Base-by-base conservation (phyloP, 2,113 vertebrate genomes). In the Atractosteus spatula region DNA sequence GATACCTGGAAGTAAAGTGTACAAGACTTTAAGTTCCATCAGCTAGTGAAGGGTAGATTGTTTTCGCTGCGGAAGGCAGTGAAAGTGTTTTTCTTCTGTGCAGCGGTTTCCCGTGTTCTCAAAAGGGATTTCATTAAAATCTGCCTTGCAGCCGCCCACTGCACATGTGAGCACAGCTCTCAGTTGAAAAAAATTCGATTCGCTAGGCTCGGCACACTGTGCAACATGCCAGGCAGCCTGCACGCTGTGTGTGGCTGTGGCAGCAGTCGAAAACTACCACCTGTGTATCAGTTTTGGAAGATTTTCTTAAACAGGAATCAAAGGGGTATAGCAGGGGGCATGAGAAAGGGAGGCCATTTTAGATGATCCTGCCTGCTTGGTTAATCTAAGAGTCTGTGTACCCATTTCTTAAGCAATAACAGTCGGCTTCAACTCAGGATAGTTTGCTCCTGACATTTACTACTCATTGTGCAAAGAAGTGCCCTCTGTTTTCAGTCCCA, bases 91-190 rank as follows among this genome's bases (percentile, higher is more conserved):
- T 41, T 6, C 54, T 62, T 16, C 45, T 29, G 8, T 47, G 68
- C 68, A 54, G 51, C 8, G n/a, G 12, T 8, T 65, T 54, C 44
- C n/a, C 43, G 47, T 56, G 47, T 17, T 62, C 66, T 62, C 72
- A 16, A 41, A 55, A 29, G 72, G 57, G 57, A 71, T 61, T 67
- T 74, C 42, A 74, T 72, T 62, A 72, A 44, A 47, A 66, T 54
- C 73, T 45, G 66, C 43, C 69, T 66, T 14, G 54, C 47, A 66
- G 62, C 55, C 43, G 54, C 44, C 69, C 62, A 62, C 66, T 43
- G 57, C 43, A 47, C 77, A 78, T 51, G 69, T 71, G 47, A 62
- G 62, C 44, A 5, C 8, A 10, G n/a, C 16, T 45, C 42, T 61
- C n/a, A n/a, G 62, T 69, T 29, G 17, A 29, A 29, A 29, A 29